Conservation (phyloP, 2,888 invertebrate species). For the Exephanes ischioxanthus region DNA sequence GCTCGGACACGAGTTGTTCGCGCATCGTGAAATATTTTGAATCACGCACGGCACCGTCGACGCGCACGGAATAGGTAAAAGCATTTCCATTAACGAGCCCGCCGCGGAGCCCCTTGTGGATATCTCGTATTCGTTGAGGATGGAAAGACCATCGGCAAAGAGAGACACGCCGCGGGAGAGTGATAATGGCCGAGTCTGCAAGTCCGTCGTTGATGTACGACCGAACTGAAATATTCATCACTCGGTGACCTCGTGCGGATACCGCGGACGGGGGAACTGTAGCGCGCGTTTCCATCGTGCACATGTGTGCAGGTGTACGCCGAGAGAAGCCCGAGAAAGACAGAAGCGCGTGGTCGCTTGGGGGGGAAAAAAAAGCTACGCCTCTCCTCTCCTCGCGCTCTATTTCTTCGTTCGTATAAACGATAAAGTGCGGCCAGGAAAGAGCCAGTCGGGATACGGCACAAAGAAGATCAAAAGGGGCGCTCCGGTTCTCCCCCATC, state of each 20-base stretch:
- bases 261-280: constrained; percentile 29
- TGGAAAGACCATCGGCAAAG: constrained; percentile 28
- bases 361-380: constrained; percentile 41
- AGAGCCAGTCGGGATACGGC: constrained; percentile 29
- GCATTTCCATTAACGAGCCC: constrained; percentile 44
- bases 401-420: constrained; percentile 56
- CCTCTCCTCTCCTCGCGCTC: constrained; percentile 58
- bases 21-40: neutral
- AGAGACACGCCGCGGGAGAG: constrained; percentile 23
- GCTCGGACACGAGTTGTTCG: neutral
- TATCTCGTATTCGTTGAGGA: neutral
- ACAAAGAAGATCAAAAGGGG: constrained; percentile 52
- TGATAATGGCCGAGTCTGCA: constrained; percentile 57
- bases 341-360: constrained; percentile 42
- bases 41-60: neutral
- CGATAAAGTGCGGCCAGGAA: constrained; percentile 52
- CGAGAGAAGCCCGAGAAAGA: constrained; percentile 33
- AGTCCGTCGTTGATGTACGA: constrained; percentile 62
- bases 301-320: constrained; percentile 48
- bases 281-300: constrained; percentile 33
- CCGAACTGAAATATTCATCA: constrained; percentile 68
- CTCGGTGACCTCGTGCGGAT: constrained; percentile 59
- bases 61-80: constrained; percentile 5
- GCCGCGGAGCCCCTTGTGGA: neutral
- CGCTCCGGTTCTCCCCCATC: neutral